Percentiles rank a stretch among this genome's conserved stretches.
Evolutionary conservation across 2,113 vertebrate genomes (phyloP).

Genomic region (Noctilio leporinus): DNA sequence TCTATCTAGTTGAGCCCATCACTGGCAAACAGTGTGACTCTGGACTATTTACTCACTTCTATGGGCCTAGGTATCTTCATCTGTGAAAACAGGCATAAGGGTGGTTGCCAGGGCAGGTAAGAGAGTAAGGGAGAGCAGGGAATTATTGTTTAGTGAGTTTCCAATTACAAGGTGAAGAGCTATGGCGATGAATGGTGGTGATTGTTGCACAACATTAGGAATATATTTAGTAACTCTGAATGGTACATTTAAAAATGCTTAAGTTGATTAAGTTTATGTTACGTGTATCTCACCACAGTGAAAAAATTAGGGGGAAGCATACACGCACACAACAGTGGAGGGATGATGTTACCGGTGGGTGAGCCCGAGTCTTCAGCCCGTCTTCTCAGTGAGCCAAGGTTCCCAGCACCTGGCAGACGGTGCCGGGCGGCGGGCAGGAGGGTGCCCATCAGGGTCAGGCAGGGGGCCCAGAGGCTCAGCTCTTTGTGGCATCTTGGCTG

Average conservation of each 20-base stretch:
- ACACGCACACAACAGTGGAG: not conserved
- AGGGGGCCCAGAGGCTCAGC: too few species aligned
- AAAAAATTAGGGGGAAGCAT: not conserved
- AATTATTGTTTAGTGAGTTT: not conserved
- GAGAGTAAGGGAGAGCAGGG: fast-evolving
- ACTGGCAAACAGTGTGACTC: not conserved
- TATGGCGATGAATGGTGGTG: not conserved
- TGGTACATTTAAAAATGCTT: not conserved
- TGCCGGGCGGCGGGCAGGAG: too few species aligned
- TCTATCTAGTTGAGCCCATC: not conserved
- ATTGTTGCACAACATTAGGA: not conserved
- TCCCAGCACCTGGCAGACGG: too few species aligned
- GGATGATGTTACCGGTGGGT: too few species aligned
- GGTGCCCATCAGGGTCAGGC: too few species aligned
- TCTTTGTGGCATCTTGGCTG: too few species aligned
- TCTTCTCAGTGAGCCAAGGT: too few species aligned
- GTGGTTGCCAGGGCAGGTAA: not conserved
- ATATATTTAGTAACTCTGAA: not conserved
- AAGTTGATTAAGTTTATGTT: not conserved
- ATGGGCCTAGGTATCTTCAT: not conserved
- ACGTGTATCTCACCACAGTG: not conserved
- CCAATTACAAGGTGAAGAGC: not conserved
- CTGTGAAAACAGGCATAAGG: not conserved
- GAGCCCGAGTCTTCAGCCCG: too few species aligned
- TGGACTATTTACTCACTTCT: not conserved